Conservation (phyloP, 2,888 invertebrate species). For the Rhimphoctona megacephalus region DNA sequence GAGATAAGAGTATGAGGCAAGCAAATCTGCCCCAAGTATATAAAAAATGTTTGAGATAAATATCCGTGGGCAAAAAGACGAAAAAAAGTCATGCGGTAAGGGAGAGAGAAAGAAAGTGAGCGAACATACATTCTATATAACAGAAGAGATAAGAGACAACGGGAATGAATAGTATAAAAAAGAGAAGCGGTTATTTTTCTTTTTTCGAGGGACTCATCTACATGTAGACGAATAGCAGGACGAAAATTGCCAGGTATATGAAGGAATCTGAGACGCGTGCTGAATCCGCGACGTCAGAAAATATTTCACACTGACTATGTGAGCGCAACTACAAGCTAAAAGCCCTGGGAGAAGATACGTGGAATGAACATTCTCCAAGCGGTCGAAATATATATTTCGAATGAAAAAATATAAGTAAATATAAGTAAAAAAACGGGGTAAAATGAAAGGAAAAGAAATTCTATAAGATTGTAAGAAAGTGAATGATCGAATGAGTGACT, state of each 20-base stretch:
- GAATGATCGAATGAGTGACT: neutral
- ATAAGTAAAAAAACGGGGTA: neutral
- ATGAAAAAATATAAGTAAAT: neutral
- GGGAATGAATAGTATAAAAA: constrained; percentile 14
- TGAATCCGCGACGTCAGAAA: constrained; percentile 31
- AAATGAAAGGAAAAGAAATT: neutral
- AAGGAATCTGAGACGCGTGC: constrained; percentile 37
- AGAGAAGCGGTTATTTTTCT: constrained; percentile 22
- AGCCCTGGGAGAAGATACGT: neutral
- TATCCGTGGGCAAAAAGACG: neutral
- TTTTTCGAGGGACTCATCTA: neutral
- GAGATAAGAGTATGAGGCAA: constrained; percentile 7
- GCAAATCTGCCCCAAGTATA: constrained; percentile 6
- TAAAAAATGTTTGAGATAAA: constrained; percentile 31
- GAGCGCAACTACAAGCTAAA: neutral
- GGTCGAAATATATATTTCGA: neutral
- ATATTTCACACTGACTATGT: constrained; percentile 19
- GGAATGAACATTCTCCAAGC: constrained; percentile 1
- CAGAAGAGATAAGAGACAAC: constrained; percentile 22
- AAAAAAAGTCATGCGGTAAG: constrained; percentile 1
- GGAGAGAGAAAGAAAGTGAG: neutral
- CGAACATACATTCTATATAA: constrained; percentile 7
- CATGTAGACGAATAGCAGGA: neutral
- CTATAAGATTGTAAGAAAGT: neutral
- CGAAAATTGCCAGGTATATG: constrained; percentile 15